A percentile compares a stretch with the other conserved stretches of the same genome.
Conservation (phyloP, 30 jellyfish, hydroid and myxozoan genomes). For the Pelagia noctiluca region DNA sequence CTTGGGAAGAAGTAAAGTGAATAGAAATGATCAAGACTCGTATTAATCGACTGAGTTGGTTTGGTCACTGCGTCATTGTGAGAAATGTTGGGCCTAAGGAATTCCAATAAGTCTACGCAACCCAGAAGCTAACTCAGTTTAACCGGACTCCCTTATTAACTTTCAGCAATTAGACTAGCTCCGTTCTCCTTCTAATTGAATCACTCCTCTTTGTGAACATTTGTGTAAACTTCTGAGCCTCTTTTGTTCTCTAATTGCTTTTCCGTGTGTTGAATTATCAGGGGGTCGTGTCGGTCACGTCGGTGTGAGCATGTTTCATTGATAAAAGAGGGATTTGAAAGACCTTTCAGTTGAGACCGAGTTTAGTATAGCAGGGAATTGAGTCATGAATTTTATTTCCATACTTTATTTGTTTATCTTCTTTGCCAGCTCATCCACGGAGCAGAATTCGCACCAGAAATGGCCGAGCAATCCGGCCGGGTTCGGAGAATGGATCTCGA, state of each 20-base stretch:
- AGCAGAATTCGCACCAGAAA: not conserved
- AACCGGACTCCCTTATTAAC: conserved; percentile 51
- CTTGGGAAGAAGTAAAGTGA: no score
- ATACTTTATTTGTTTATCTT: no score
- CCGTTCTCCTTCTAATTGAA: conserved; percentile 61
- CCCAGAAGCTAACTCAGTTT: conserved; percentile 56
- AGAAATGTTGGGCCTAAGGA: no score
- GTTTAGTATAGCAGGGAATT: no score
- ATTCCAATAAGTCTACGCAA: no score
- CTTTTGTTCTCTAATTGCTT: conserved; percentile 64
- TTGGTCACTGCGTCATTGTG: no score
- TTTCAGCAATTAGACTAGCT: conserved; percentile 59
- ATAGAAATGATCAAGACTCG: no score
- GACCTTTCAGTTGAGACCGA: no score
- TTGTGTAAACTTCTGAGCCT: conserved; percentile 41
- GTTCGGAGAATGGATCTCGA: conserved; percentile 30
- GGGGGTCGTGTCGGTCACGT: conserved; percentile 68
- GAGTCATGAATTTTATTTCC: no score
- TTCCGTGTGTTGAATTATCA: conserved; percentile 57
- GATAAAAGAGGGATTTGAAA: not conserved
- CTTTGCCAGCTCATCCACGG: no score
- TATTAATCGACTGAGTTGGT: no score
- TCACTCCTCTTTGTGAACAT: conserved; percentile 58
- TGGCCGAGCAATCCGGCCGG: conserved; percentile 9
- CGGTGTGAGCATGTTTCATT: no score